Conservation (phyloP, 2,888 invertebrate species). For the Lobophora halterata region DNA sequence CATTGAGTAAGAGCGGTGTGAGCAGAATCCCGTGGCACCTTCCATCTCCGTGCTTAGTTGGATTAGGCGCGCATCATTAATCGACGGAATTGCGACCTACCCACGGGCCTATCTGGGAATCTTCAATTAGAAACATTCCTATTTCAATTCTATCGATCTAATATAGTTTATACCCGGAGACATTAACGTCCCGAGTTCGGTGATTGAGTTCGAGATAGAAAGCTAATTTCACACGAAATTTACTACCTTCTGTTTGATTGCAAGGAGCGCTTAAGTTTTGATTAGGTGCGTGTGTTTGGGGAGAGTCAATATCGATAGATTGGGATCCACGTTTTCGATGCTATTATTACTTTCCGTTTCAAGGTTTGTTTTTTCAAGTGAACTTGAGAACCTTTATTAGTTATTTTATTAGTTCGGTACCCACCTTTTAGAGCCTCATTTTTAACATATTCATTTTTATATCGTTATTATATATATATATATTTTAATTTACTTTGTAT, state of each 20-base stretch:
- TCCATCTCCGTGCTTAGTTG: slow-evolving; percentile 66
- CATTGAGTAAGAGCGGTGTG: slow-evolving; percentile 52
- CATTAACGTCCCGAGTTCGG: slow-evolving; percentile 35
- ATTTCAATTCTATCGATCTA: slow-evolving; percentile 64
- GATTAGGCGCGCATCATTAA: slow-evolving; percentile 77
- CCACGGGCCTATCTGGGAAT: slow-evolving; percentile 46
- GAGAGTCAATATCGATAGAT: slow-evolving; percentile 25
- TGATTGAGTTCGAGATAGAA: slow-evolving; percentile 37
- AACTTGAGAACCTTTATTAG: neutral
- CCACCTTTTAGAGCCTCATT: too few species aligned
- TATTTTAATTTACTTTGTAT: too few species aligned
- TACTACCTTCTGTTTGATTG: slow-evolving; percentile 34
- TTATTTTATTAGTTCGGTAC: neutral
- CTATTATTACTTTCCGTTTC: slow-evolving; percentile 14
- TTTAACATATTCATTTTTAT: too few species aligned
- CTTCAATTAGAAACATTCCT: slow-evolving; percentile 73
- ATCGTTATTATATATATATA: too few species aligned
- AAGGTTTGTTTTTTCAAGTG: slow-evolving; percentile 1
- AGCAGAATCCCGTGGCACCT: slow-evolving; percentile 56
- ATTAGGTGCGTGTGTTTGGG: slow-evolving; percentile 35
- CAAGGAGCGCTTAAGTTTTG: slow-evolving; percentile 35
- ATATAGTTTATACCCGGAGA: slow-evolving; percentile 38
- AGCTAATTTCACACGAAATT: slow-evolving; percentile 36
- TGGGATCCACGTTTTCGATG: slow-evolving; percentile 16
- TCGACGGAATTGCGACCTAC: slow-evolving; percentile 69